Base-by-base conservation (phyloP, 1,140 invertebrate species). In the Leptopilina boulardi region DNA sequence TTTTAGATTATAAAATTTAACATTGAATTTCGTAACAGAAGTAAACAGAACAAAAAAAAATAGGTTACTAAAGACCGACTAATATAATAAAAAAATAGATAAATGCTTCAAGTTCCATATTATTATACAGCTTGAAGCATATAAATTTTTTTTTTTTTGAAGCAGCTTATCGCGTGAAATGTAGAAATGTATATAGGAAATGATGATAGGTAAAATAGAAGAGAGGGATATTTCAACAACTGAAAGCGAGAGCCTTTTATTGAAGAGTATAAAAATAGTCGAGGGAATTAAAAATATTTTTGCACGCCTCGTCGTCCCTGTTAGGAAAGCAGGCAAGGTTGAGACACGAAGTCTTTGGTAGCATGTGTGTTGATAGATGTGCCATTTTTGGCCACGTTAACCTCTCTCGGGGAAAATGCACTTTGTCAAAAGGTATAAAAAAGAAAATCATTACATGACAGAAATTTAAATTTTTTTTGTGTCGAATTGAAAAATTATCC, bases 311-410 rank as follows among this genome's bases (percentile, higher is more conserved):
- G 15, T 51, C 15, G 15, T 51, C 47, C 47, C 47, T 51, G 47
- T 51, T 51, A 18, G 47, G 47, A 51, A 51, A 51, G 47, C 47
- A 51, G 47, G 47, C 47, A 51, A 51, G 47, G 47, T 51, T 51
- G 47, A 18, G n/a, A 51, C 34, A 6, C 47, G n/a, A 51, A 51
- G 47, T 51, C 47, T 51, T 38, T 51, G 47, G 47, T 51, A 15
- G 13, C 47, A 18, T 51, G n/a, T 41, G 38, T 51, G 47, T 51
- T 51, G 47, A 51, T 51, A 51, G 47, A 51, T 51, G 47, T 51
- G 47, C 47, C 47, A 51, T 51, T 51, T 51, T 51, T 51, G 47
- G 13, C 15, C 47, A 51, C 47, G 47, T 51, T 6, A 18, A 51
- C 47, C 13, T n/a, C 44, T n/a, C n/a, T n/a, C n/a, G n/a, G 10